Conservation (phyloP, 2,888 invertebrate genomes). For the Lasioglossum morio region DNA sequence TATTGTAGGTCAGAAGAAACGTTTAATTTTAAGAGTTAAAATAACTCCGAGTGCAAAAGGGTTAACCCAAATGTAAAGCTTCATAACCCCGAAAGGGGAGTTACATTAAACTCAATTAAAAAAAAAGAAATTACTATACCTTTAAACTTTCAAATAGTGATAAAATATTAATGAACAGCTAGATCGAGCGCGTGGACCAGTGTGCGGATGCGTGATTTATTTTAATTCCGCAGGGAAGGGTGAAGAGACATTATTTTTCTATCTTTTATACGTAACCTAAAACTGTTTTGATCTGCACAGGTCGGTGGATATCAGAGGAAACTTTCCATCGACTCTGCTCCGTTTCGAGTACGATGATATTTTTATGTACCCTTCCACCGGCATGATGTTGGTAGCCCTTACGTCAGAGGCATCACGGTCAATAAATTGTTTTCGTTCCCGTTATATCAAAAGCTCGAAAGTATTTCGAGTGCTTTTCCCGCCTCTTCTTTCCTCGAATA, state of each 20-base stretch:
- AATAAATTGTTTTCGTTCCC: constrained; percentile 59
- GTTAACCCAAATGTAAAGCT: too few relatives aligned
- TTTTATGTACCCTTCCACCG: constrained; percentile 65
- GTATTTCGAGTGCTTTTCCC: constrained; percentile 34
- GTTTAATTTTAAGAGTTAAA: too few relatives aligned
- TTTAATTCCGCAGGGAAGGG: background rate
- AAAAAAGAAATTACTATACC: too few relatives aligned
- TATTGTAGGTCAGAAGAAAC: too few relatives aligned
- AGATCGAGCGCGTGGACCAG: too few relatives aligned
- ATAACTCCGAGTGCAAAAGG: too few relatives aligned
- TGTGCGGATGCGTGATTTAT: background rate
- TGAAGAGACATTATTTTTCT: too few relatives aligned
- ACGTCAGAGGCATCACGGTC: constrained; percentile 65
- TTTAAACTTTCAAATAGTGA: too few relatives aligned
- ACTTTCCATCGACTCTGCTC: constrained; percentile 71
- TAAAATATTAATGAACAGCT: too few relatives aligned
- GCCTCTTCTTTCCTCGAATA: constrained; percentile 32
- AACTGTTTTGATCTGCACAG: constrained; percentile 26
- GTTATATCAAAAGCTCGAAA: constrained; percentile 22
- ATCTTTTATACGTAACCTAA: constrained; percentile 2
- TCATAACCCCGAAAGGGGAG: too few relatives aligned
- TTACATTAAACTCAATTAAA: too few relatives aligned
- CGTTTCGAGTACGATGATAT: constrained; percentile 70
- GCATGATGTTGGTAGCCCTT: constrained; percentile 44
- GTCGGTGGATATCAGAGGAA: constrained; percentile 51